Conservation (phyloP, 2,113 vertebrate genomes). For the Fregetta grallaria region DNA sequence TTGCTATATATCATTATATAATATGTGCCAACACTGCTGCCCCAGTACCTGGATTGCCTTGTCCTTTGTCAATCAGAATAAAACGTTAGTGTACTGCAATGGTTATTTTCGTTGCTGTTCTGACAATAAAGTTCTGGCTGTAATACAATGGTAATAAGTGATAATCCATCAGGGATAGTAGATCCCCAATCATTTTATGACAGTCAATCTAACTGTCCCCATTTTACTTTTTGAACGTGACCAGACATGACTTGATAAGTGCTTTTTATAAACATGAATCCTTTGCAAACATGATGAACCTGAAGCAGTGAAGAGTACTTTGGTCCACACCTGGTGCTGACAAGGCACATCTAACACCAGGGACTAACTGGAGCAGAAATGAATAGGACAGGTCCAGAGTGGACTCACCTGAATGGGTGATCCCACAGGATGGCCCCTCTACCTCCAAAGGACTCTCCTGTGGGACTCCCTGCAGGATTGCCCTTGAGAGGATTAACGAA, state of each 20-base stretch:
- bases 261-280: not conserved
- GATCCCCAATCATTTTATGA: not conserved
- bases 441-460: not conserved
- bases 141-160: not conserved
- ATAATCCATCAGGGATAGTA: not conserved
- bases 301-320: not conserved
- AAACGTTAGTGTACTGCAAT: not conserved
- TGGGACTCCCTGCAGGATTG: not conserved
- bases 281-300: not conserved
- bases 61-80: not conserved
- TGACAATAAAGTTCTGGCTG: not conserved
- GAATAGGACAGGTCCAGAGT: not conserved
- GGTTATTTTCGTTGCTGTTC: not conserved
- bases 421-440: not conserved
- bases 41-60: not conserved
- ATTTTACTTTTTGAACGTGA: not conserved
- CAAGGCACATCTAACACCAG: not conserved
- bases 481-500: not conserved
- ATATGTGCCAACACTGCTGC: not conserved
- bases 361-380: not conserved
- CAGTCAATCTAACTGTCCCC: not conserved
- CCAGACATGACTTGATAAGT: not conserved
- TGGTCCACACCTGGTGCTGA: not conserved
- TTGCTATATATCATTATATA: slow-evolving; percentile 19
- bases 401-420: not conserved